Evolutionary conservation across 2,888 invertebrate genomes (phyloP).

Genomic region (Phyllotreta cruciferae): DNA sequence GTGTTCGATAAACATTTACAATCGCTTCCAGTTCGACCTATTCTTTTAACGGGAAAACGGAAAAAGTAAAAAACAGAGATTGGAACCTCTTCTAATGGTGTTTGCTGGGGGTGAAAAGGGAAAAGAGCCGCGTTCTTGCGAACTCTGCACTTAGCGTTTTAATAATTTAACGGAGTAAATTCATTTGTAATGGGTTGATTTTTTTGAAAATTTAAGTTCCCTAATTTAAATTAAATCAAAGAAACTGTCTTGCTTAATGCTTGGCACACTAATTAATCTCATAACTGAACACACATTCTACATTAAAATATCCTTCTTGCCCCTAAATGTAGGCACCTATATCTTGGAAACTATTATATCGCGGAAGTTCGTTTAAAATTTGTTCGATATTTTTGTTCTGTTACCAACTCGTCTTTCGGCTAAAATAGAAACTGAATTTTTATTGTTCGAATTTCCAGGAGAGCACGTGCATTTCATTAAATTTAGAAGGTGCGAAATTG

Average conservation of each 20-base stretch:
- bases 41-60: slow-evolving; percentile 9
- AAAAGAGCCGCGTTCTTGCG: no score
- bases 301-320: slow-evolving; percentile 3
- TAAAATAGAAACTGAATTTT: slow-evolving; percentile 7
- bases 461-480: slow-evolving; percentile 5
- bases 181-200: no score
- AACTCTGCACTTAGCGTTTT: no score
- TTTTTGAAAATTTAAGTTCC: no score
- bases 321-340: not conserved
- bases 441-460: slow-evolving; percentile 6
- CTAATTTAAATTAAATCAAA: no score
- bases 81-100: slow-evolving; percentile 12
- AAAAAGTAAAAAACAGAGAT: slow-evolving; percentile 13
- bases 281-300: not conserved
- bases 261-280: not conserved
- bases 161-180: no score
- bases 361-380: not conserved
- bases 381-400: not conserved
- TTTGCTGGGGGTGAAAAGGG: slow-evolving; percentile 3
- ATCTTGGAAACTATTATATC: no score
- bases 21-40: slow-evolving; percentile 12
- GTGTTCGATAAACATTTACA: slow-evolving; percentile 22
- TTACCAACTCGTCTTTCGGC: not conserved
- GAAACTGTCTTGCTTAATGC: no score
- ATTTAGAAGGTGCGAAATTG: slow-evolving; percentile 4